Evolutionary conservation across 2,888 invertebrate species (phyloP), one percentile per base, ranked within the genome.

Genomic region (Eupithecia tripunctaria): DNA sequence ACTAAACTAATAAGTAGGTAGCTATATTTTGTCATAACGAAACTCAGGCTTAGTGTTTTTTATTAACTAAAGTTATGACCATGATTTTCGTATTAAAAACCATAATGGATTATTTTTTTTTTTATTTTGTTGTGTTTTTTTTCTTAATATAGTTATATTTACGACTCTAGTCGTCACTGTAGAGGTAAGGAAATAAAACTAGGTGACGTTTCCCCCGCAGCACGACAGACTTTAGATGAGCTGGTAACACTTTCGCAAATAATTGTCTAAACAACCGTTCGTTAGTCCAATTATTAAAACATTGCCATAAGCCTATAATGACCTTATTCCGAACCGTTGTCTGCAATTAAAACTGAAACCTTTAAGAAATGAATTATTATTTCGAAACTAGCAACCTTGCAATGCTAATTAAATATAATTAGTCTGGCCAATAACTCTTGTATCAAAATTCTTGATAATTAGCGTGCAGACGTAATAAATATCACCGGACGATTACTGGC

Each of bases 381-480:
- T 21, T 67, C 29, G 62, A 72, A 71, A 73, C 69, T 70, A 73
- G 74, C 74, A 68, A 79, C 82, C 62, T 80, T 79, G 80, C 82
- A 81, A 77, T 70, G 67, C 77, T 80, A 88, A 87, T 88, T 86
- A 85, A 84, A 84, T 82, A 86, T 86, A 87, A 89, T 88, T 85
- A 88, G 77, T 76, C 73, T 81, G 83, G 82, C 87, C 88, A 85
- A 93, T 93, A 93, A 91, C 85, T 93, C 92, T 91, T 90, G 92
- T 92, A 93, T 94, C 93, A 93, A 94, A 93, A 93, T 93, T 91
- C 91, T 84, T 89, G 86, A 92, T 94, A 94, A 94, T 94, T 93
- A 93, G 93, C 87, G 79, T 82, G 87, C 84, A 82, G 82, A 82
- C 83, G 91, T 88, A 88, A 93, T 94, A 94, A 94, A 94, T 94